phyloP scores from a whole-genome alignment of 2,888 invertebrate genomes.

The Drosophila tanythrix region DNA sequence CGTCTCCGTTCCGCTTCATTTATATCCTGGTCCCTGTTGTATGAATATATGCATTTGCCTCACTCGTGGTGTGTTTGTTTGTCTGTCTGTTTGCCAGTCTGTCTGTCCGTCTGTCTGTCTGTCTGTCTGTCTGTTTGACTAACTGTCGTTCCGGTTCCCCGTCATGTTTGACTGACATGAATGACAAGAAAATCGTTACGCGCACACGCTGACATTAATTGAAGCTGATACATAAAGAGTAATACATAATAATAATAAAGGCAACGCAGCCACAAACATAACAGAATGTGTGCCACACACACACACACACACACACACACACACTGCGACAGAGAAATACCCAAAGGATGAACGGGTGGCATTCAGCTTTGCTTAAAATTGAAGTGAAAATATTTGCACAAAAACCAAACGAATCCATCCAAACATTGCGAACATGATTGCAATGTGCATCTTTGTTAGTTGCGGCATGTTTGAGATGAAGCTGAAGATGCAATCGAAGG shows the following conservation, averaged over 20 bases:
- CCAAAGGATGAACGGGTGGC: slow-evolving; percentile 22
- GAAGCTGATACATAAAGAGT: slow-evolving; percentile 74
- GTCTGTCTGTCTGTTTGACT: slow-evolving; percentile 38
- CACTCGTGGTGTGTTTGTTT: slow-evolving; percentile 11
- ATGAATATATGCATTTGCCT: slow-evolving; percentile 23
- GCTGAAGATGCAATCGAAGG: slow-evolving; percentile 27
- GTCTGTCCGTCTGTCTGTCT: slow-evolving; percentile 9
- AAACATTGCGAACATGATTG: slow-evolving; percentile 18
- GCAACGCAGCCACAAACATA: slow-evolving; percentile 32
- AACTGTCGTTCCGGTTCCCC: slow-evolving; percentile 46
- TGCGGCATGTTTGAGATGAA: slow-evolving; percentile 10
- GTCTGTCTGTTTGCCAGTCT: slow-evolving; percentile 8
- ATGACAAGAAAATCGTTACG: slow-evolving; percentile 77
- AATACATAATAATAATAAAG: slow-evolving; percentile 75
- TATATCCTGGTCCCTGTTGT: slow-evolving; percentile 38
- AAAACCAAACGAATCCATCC: slow-evolving; percentile 14
- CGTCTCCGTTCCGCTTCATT: slow-evolving; percentile 24
- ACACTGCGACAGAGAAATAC: slow-evolving; percentile 2
- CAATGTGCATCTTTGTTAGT: not conserved
- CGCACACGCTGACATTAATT: slow-evolving; percentile 74
- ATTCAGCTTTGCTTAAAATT: slow-evolving; percentile 41
- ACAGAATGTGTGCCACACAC: slow-evolving; percentile 41
- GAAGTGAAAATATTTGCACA: slow-evolving; percentile 38
- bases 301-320: slow-evolving; percentile 1
- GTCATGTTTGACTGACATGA: slow-evolving; percentile 72